These are phyloP conservation scores for Beroe forskalii DNA, from an alignment of 37 sponge, comb jelly and placozoan species.

Conservation along the genomic window DNA sequence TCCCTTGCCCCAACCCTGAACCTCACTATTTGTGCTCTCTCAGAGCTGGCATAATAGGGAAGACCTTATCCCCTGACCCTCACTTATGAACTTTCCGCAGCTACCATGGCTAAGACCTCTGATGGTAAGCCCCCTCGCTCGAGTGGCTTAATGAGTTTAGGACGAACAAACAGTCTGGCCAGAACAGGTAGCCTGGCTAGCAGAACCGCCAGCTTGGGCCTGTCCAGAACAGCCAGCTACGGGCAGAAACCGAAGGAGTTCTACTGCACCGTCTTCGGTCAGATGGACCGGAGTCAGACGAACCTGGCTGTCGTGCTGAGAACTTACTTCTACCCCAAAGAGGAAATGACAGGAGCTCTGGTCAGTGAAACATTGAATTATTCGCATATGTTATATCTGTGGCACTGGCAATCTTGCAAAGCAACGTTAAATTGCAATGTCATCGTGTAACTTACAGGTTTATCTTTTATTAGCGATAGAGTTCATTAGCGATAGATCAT, in stretches of 20 bases:
- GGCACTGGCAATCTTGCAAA: not conserved
- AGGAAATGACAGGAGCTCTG: slow-evolving; percentile 52
- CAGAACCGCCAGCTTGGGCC: slow-evolving; percentile 1
- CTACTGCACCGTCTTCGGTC: slow-evolving; percentile 61
- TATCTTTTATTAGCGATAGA: too few species aligned
- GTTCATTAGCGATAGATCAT: too few species aligned
- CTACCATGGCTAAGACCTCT: not conserved
- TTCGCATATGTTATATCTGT: not conserved
- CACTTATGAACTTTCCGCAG: too few species aligned
- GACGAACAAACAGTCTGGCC: not conserved
- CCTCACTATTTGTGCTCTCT: too few species aligned
- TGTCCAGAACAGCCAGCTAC: not conserved
- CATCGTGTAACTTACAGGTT: too few species aligned
- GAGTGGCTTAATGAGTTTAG: not conserved
- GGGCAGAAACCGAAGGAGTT: slow-evolving; percentile 48
- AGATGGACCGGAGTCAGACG: slow-evolving; percentile 64
- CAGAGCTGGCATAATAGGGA: too few species aligned
- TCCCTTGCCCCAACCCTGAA: too few species aligned
- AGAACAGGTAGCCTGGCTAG: not conserved
- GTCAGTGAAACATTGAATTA: too few species aligned
- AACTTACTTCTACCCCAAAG: slow-evolving; percentile 41
- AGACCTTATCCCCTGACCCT: too few species aligned
- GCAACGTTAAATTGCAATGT: not conserved
- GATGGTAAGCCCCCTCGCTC: not conserved
- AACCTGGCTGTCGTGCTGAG: slow-evolving; percentile 62